Conservation (phyloP, 1,140 invertebrate species). For the Apis mellifera region DNA sequence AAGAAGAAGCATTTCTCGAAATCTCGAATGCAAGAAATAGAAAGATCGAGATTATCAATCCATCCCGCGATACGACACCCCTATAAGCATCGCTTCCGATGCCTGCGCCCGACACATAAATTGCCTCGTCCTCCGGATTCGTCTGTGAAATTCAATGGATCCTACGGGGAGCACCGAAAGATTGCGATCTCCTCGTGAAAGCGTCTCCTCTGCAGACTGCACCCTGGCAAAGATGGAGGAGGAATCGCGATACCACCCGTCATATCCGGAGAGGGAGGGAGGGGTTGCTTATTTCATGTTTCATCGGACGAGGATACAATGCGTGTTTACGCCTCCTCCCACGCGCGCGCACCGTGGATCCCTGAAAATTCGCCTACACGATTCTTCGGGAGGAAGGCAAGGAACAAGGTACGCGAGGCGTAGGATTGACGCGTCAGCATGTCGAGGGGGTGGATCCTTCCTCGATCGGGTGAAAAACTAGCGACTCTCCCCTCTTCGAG, state of each 20-base stretch:
- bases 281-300: slow-evolving; percentile 1
- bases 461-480: too few species aligned
- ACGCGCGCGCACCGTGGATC: background rate
- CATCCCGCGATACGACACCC: slow-evolving; percentile 6
- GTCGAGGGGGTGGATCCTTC: background rate
- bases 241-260: slow-evolving; percentile 41
- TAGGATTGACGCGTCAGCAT: slow-evolving; percentile 39
- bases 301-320: slow-evolving; percentile 37
- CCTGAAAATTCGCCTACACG: slow-evolving; percentile 28
- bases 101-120: slow-evolving; percentile 46
- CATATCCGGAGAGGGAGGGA: slow-evolving; percentile 15
- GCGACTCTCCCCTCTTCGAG: background rate
- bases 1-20: background rate
- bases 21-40: background rate
- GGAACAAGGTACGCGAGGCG: too few species aligned
- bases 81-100: background rate
- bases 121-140: slow-evolving; percentile 27
- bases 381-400: background rate
- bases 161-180: slow-evolving; percentile 38
- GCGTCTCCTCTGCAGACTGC: slow-evolving; percentile 15
- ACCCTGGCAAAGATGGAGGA: background rate
- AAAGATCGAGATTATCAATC: slow-evolving; percentile 23
- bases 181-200: slow-evolving; percentile 40
- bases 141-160: slow-evolving; percentile 42
- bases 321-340: slow-evolving; percentile 27